Percentiles rank a stretch among this genome's conserved stretches.
phyloP scores from a whole-genome alignment of 1,140 invertebrate genomes.

The Halictus rubicundus region DNA sequence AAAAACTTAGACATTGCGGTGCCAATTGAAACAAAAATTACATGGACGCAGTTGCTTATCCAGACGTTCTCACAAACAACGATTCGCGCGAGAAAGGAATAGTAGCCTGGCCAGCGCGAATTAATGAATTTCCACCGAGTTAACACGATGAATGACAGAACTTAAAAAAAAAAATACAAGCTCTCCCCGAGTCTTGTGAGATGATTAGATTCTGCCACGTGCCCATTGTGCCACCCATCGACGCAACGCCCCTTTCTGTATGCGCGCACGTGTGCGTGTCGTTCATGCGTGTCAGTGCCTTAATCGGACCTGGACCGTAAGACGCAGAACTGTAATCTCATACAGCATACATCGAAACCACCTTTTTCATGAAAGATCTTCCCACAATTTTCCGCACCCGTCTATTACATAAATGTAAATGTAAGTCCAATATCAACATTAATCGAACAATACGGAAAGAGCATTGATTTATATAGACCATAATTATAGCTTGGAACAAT shows the following conservation, averaged over 20 bases:
- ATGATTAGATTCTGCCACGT: conserved; percentile 76
- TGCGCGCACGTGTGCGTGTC: conserved; percentile 34
- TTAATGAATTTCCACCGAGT: conserved; percentile 69
- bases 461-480: too few relatives aligned
- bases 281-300: conserved; percentile 32
- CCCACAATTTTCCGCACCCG: too few relatives aligned
- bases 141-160: conserved; percentile 60
- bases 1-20: too few relatives aligned
- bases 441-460: too few relatives aligned
- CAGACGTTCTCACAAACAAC: not conserved
- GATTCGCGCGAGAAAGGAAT: not conserved
- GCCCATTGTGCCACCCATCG: conserved; percentile 64
- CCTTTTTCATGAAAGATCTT: not conserved
- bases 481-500: too few relatives aligned
- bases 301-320: conserved; percentile 48
- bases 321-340: conserved; percentile 47
- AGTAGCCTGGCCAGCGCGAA: not conserved
- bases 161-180: conserved; percentile 50
- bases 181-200: conserved; percentile 46
- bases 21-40: too few relatives aligned
- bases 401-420: too few relatives aligned
- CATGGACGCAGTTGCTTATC: not conserved
- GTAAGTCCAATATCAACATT: too few relatives aligned
- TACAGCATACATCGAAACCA: conserved; percentile 6
- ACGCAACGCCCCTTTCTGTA: conserved; percentile 56